Evolutionary conservation across 2,888 invertebrate genomes (phyloP), one percentile per base, ranked within the genome.

Genomic region (Stenurella melanura): DNA sequence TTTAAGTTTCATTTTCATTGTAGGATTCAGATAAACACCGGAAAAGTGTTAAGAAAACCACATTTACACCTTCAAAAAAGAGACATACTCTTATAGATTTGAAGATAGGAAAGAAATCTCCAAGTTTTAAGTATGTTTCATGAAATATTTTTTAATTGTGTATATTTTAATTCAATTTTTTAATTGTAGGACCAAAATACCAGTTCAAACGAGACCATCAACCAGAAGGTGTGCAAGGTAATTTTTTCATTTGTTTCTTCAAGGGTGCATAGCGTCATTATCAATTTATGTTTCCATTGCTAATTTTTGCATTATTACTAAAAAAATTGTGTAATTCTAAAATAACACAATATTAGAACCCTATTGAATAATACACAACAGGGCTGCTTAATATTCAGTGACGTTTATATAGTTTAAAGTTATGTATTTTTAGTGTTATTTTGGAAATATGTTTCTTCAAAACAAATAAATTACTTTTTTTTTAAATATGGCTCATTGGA

Each of bases 1-100:
- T 54, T 54, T 30, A 18, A 3, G 38, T 4, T 58, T 56, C 1
- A 57, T 58, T 18, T 9, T 34, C 60, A n/a, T 73, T 72, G 12
- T 18, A 73, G 73, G 34, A 73, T 38, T n/a, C 64, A 17, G 56
- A 56, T 19, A 56, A 57, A 2, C 50, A 73, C n/a, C n/a, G n/a
- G 38, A 19, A 54, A 19, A 54, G 26, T 58, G 15, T n/a, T 64
- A 64, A 15, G 6, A 15, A 66, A 1, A 64, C 10, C 42, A 38
- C 26, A 57, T 17, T 12, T n/a, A 72, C 54, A 11, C 56, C 64
- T 9, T 54, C 56, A 1, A 63, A 61, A 30, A 19, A 73, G n/a
- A 73, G 73, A 15, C 54, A 66, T 17, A 26, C 34, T 9, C 21
- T 56, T 21, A 54, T 64, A 9, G 18, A 30, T 21, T 18, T 68